Evolutionary conservation across 2,888 invertebrate species (phyloP), one percentile per base, ranked within the genome.

Genomic region (Dascillus cervinus): DNA sequence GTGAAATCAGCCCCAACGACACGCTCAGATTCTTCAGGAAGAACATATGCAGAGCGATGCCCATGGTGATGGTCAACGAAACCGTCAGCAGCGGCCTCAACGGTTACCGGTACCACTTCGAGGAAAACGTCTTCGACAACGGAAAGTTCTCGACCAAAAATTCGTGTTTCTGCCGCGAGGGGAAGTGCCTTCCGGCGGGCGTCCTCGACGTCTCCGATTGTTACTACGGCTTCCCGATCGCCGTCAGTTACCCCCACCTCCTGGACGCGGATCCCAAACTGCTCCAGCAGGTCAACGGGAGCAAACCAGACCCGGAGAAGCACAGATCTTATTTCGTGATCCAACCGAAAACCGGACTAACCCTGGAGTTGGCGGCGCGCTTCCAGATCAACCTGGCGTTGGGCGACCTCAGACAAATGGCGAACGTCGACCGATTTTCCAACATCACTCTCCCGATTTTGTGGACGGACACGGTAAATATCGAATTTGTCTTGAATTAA

Each of bases 401-500:
- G 14, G 76, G 76, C 12, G 75, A 83, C 53, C 69, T 90, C 26
- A 67, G 71, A 2, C 58, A 63, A 3, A 82, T 87, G 49, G 72
- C 73, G 1, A 74, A 81, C 48, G 73, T 77, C 1, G 74, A 73
- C 2, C 70, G 65, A 32, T 87, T 90, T 55, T 69, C 79, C 29
- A 69, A 86, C 46, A 67, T 83, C 58, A 75, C 84, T 6, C 64
- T 89, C 3, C 91, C 91, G 0, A 67, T 90, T 55, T 66, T 90
- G 3, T 91, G 90, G 90, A 87, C 87, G 44, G 89, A 90, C 73
- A 86, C 87, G 57, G 90, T 89, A 73, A 83, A n/a, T n/a, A n/a
- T n/a, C n/a, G n/a, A n/a, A n/a, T n/a, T n/a, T n/a, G n/a, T n/a
- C n/a, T n/a, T n/a, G n/a, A n/a, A n/a, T n/a, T n/a, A n/a, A n/a